phyloP scores from a whole-genome alignment of 2,113 vertebrate genomes.

The Gobio gobio region DNA sequence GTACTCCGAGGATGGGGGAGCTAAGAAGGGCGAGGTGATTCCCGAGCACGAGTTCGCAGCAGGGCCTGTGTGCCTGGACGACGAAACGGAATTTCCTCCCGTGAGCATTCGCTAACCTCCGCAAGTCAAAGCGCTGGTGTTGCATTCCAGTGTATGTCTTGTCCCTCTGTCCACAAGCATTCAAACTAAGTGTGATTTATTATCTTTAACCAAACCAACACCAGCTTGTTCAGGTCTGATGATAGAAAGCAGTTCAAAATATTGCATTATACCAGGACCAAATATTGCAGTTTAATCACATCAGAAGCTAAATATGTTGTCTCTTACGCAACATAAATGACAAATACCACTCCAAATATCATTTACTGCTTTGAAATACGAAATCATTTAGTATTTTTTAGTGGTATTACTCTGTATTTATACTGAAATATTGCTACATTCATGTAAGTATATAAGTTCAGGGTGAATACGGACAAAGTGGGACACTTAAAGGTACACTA shows the following conservation, averaged over 20 bases:
- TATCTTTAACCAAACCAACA: constrained; percentile 5
- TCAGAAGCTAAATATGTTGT: not conserved
- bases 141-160: constrained; percentile 22
- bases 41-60: constrained; percentile 95
- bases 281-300: not conserved
- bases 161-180: constrained; percentile 40
- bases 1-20: constrained; percentile 92
- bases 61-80: constrained; percentile 91
- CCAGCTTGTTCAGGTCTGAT: not conserved
- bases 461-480: not conserved
- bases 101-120: constrained; percentile 88
- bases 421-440: not conserved
- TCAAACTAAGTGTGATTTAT: constrained; percentile 22
- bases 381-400: not conserved
- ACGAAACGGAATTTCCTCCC: constrained; percentile 95
- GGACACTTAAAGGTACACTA: not conserved
- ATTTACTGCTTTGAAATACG: not conserved
- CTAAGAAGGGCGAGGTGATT: constrained; percentile 90
- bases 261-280: not conserved
- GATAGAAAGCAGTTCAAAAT: not conserved
- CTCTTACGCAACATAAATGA: not conserved
- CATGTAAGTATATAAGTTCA: not conserved
- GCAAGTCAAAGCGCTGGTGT: constrained; percentile 29
- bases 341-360: not conserved
- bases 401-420: constrained; percentile 2